These are phyloP conservation scores for Limnephilus auricula DNA, from an alignment of 2,888 invertebrate species.

Conservation along the genomic window DNA sequence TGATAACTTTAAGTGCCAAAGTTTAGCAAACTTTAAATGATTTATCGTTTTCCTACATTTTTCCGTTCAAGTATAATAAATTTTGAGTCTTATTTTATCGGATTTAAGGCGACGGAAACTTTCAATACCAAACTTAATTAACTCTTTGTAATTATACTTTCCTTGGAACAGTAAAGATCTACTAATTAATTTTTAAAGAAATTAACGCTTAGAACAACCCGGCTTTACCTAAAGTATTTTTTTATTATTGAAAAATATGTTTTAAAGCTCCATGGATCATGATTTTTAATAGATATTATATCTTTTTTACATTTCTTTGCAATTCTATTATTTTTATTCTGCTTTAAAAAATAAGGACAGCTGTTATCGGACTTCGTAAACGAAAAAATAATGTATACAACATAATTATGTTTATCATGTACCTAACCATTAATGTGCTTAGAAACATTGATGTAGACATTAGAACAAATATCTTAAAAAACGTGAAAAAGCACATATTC, in stretches of 20 bases:
- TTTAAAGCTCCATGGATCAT: neutral
- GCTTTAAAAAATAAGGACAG: too few relatives aligned
- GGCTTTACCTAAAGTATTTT: neutral
- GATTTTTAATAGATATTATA: too few relatives aligned
- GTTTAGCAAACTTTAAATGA: slow-evolving; percentile 58
- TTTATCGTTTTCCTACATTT: slow-evolving; percentile 60
- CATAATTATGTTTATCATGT: too few relatives aligned
- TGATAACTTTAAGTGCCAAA: slow-evolving; percentile 66
- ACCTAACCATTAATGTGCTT: neutral
- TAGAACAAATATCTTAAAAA: neutral
- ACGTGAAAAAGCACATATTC: neutral
- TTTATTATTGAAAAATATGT: neutral
- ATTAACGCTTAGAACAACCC: neutral
- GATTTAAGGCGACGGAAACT: slow-evolving; percentile 62
- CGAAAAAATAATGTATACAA: too few relatives aligned
- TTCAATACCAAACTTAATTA: slow-evolving; percentile 58
- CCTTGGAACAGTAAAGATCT: neutral
- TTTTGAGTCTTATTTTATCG: slow-evolving; percentile 64
- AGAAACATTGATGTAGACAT: neutral
- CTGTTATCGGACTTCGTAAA: too few relatives aligned
- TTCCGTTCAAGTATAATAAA: slow-evolving; percentile 53
- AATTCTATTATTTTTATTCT: too few relatives aligned
- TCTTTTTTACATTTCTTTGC: too few relatives aligned
- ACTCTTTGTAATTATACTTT: neutral
- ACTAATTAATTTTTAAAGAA: neutral